Evolutionary conservation across 2,888 invertebrate species (phyloP).

Genomic region (Blomia tropicalis): DNA sequence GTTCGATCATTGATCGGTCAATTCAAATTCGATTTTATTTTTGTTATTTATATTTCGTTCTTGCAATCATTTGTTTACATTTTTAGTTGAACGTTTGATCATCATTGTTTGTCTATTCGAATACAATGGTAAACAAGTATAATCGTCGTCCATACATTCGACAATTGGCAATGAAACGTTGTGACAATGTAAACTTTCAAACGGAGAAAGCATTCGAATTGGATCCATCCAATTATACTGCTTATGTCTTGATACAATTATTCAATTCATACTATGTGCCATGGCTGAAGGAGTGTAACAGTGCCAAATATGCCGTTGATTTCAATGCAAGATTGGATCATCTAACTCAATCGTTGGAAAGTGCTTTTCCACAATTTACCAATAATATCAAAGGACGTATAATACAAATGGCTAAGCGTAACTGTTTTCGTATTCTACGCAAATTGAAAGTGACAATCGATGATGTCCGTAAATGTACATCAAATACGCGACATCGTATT

Average conservation of each 20-base stretch:
- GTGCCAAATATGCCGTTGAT: not conserved
- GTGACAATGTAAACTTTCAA: too few species aligned
- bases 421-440: not conserved
- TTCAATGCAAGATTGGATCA: not conserved
- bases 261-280: slow-evolving; percentile 3
- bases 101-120: too few species aligned
- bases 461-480: not conserved
- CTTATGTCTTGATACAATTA: not conserved
- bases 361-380: not conserved
- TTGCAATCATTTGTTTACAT: not conserved
- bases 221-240: not conserved
- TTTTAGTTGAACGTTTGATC: not conserved
- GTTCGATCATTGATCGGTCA: too few species aligned
- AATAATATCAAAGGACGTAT: not conserved
- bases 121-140: too few species aligned
- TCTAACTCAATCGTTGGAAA: not conserved
- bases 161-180: too few species aligned
- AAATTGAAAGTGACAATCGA: not conserved
- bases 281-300: not conserved
- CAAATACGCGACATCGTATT: not conserved
- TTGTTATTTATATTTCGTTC: not conserved
- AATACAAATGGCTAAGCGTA: not conserved
- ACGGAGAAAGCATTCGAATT: not conserved
- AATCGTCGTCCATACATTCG: not conserved
- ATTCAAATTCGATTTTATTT: too few species aligned